Percentiles rank a stretch among this genome's conserved stretches.
Conservation (phyloP, 2,888 invertebrate genomes). For the Thysanoteuthis rhombus region DNA sequence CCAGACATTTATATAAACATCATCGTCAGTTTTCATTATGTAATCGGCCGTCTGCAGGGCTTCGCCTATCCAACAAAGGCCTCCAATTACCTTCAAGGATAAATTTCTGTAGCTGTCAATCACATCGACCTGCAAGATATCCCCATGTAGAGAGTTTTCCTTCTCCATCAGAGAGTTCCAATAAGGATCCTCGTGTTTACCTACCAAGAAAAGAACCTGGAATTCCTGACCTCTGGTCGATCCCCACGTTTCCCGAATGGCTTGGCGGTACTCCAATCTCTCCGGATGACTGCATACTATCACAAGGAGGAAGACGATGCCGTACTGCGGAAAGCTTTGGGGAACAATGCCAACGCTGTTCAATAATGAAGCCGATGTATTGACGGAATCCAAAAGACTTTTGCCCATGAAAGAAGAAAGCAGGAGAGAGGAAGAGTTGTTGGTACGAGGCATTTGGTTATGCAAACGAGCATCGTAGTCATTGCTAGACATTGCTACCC, state of each 20-base stretch:
- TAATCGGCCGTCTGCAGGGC: constrained; percentile 34
- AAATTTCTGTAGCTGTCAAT: constrained; percentile 43
- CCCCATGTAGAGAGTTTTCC: constrained; percentile 39
- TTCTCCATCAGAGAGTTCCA: constrained; percentile 40
- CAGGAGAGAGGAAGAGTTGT: background rate
- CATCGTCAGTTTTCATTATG: constrained; percentile 48
- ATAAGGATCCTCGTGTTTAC: constrained; percentile 33
- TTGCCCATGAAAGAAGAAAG: background rate
- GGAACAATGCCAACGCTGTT: constrained; percentile 16
- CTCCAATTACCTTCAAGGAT: constrained; percentile 41
- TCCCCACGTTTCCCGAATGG: constrained; percentile 42
- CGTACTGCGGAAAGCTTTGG: background rate
- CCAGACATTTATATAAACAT: constrained; percentile 43
- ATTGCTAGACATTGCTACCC: constrained; percentile 22
- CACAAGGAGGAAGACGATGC: constrained; percentile 34
- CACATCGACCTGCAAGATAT: constrained; percentile 41
- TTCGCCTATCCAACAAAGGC: constrained; percentile 39
- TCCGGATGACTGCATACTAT: constrained; percentile 41
- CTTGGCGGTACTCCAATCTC: constrained; percentile 40
- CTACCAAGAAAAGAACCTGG: constrained; percentile 40
- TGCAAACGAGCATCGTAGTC: constrained; percentile 1
- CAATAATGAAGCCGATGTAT: background rate
- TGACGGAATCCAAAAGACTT: background rate
- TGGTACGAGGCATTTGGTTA: background rate
- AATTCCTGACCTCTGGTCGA: constrained; percentile 31